Conservation (phyloP, 2,113 vertebrate genomes). For the Oncorhynchus clarkii region DNA sequence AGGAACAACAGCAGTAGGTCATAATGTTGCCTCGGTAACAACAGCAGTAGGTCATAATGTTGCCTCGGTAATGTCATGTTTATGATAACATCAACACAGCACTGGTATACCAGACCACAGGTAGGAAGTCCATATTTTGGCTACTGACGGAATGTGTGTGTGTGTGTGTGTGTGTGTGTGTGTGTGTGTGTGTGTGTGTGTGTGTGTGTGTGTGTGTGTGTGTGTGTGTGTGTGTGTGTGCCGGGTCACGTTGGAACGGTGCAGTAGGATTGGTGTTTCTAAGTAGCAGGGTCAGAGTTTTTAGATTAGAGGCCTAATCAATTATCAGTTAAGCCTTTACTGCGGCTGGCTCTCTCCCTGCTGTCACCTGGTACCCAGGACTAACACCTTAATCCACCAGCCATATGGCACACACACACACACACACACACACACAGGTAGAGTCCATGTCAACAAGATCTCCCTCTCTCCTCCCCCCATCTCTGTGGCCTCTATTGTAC, state of each 20-base stretch:
- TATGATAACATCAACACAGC: no score
- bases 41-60: no score
- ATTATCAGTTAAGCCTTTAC: slow-evolving; percentile 76
- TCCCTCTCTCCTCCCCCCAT: no score
- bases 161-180: slow-evolving; percentile 72
- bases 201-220: slow-evolving; percentile 68
- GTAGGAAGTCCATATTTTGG: no score
- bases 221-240: slow-evolving; percentile 46
- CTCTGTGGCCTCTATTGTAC: no score
- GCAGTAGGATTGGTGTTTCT: slow-evolving; percentile 72
- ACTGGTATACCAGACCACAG: no score
- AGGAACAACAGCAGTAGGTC: no score
- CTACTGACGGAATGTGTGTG: slow-evolving; percentile 67
- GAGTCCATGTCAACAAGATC: no score
- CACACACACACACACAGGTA: slow-evolving; percentile 15
- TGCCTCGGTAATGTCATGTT: no score
- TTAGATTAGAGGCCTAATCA: slow-evolving; percentile 59
- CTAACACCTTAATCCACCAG: slow-evolving; percentile 82
- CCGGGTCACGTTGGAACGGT: slow-evolving; percentile 52
- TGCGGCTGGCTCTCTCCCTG: slow-evolving; percentile 55
- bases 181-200: background rate
- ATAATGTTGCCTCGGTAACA: no score
- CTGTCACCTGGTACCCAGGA: slow-evolving; percentile 75
- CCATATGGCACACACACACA: slow-evolving; percentile 20
- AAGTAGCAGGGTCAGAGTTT: slow-evolving; percentile 61